Evolutionary conservation across 2,797 vertebrate species (phyloP), one percentile per base, ranked within the genome.

Genomic region (Hozukius guyotensis): DNA sequence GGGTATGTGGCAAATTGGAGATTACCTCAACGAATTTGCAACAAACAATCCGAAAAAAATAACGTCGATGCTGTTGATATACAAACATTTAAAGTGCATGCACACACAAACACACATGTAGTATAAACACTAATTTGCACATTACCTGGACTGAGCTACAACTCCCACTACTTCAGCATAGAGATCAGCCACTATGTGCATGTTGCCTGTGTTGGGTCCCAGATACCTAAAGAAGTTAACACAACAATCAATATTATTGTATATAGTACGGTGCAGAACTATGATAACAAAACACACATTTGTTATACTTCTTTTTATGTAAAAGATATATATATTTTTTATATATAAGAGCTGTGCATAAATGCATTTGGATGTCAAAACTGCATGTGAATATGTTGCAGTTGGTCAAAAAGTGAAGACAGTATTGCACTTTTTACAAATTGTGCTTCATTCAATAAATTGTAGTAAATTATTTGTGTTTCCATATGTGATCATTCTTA

Each of bases 121-220:
- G 46, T 31, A 64, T 34, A 71, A 70, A 78, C 24, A 85, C 3
- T 9, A 1, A 53, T 76, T 70, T 53, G 9, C 13, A 63, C 20
- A 29, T 29, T 93, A 99, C 99, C 98, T 99, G 84, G 98, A 98
- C 94, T 99, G 98, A 67, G 99, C 97, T 82, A 99, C 92, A 27
- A 99, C 98, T 56, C 98, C 99, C 69, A 98, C 96, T 60, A 99
- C 99, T 93, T 99, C 99, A 64, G 99, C 99, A 63, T 99, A 99
- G 52, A 99, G 96, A 92, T 99, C 98, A 3, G 98, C 98, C 88
- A 99, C 98, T 31, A 99, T 99, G 93, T 99, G 99, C 99, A 99
- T 99, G 92, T 99, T 99, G 89, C 97, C 97, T 88, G 98, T 99
- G 96, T 99, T 99, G 80, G 99, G 99, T 89, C 98, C 98, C 82